Evolutionary conservation across 2,113 vertebrate genomes (phyloP), one percentile per base, ranked within the genome.

Genomic region (Helogale parvula): DNA sequence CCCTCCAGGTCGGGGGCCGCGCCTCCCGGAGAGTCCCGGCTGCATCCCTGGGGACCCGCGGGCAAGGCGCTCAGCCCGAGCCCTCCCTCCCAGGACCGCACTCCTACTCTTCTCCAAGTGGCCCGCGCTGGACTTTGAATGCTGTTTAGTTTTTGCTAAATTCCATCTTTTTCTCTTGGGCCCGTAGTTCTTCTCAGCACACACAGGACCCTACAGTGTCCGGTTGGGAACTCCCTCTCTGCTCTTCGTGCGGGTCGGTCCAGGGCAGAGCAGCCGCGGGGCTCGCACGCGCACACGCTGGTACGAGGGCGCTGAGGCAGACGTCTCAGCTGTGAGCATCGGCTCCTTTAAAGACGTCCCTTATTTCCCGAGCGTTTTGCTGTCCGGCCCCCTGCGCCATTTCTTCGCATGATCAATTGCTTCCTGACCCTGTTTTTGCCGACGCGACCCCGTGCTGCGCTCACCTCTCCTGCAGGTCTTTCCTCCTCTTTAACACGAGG

Each of bases 371-470:
- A 45, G 60, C 93, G 81, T 94, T 60, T 23, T 23, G 25, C 90
- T 96, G 27, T 41, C 96, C 95, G 60, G 97, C 92, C 95, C 96
- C 94, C 77, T 21, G 63, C 86, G 79, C 15, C 0, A 52, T 92
- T 80, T 96, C 93, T 96, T 85, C 96, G 98, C 98, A 97, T 98
- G 98, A 83, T 90, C 82, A 13, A 89, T 38, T 88, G 97, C 98
- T 96, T 93, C 14, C 91, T 98, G 95, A 96, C 97, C 76, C 76
- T 45, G 57, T 21, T 23, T 27, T 4, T 31, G 15, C 74, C 15
- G 74, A 77, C 41, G 7, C 2, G 74, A 16, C 15, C 41, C 72
- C 2, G 41, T 1, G 7, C 41, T 1, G 25, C 14, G 19, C 74
- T 16, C 8, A 4, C 41, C 41, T 47, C 17, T 27, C 6, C 52